Base-by-base conservation (phyloP, 2,888 invertebrate genomes). In the Girardia tigrina region DNA sequence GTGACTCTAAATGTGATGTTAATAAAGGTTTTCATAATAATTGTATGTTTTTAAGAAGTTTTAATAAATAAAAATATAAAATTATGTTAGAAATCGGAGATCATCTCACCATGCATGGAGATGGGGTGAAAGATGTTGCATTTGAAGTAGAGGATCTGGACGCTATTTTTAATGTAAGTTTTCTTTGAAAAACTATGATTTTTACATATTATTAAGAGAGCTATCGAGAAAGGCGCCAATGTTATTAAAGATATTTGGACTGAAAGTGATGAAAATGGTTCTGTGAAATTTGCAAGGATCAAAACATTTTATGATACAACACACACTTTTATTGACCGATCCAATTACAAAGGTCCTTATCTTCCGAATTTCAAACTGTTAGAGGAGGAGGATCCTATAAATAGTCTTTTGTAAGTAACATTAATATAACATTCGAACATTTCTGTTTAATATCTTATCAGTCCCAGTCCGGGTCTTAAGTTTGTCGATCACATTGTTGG, bases 401-500 rank as follows among this genome's bases (percentile, higher is more conserved):
- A 70, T 6, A 28, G 29, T 23, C 27, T 72, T 16, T 29, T 76
- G 77, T 76, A 70, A 76, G 77, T 28, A n/a, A n/a, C 8, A 26
- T 29, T 27, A n/a, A n/a, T n/a, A n/a, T n/a, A n/a, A n/a, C n/a
- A n/a, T n/a, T n/a, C n/a, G n/a, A n/a, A n/a, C n/a, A n/a, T n/a
- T n/a, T n/a, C n/a, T n/a, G n/a, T n/a, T n/a, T n/a, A n/a, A n/a
- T n/a, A n/a, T n/a, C n/a, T n/a, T n/a, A n/a, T n/a, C n/a, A 82
- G 82, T 42, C 77, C 91, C 0, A 84, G 87, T 75, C 86, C 87
- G 28, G 88, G 89, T 79, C 87, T 97, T 76, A 88, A 91, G 82
- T 94, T 94, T 82, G 89, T 97, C 77, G 98, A 98, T 84, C 98
- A 98, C 82, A 89, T 93, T 73, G 98, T 98, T 4, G 95, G 94